Evolutionary conservation across 2,797 vertebrate genomes (phyloP), one percentile per base, ranked within the genome.

Genomic region (Otolemur crassicaudatus): DNA sequence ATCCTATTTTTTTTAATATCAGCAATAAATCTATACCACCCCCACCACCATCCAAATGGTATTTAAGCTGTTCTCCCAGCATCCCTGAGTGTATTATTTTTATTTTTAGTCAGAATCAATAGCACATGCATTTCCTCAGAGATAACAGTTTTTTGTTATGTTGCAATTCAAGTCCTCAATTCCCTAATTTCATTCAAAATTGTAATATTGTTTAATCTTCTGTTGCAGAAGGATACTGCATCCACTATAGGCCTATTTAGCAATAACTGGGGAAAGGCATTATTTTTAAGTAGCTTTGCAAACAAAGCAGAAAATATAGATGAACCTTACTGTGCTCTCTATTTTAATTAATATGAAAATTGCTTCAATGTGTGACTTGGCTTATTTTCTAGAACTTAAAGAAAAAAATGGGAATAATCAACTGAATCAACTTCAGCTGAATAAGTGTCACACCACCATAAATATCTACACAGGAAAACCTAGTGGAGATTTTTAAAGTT

Each of bases 181-280:
- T 97, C 60, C 87, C 40, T 97, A 89, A 88, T 94, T 95, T 97
- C 23, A 61, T 76, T 90, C 1, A 10, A 7, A 96, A 96, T 4
- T 84, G 7, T 29, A 94, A 69, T 90, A 79, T 13, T 97, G 70
- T 94, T 96, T 72, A 95, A 87, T 77, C 72, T 76, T n/a, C 3
- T 34, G 27, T 92, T 94, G 20, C 37, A 70, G 2, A n/a, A 90
- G 4, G 60, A 90, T 10, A 60, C 89, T 89, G 13, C 3, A 80
- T 10, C 13, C 10, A 89, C 46, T 56, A 0, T 16, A 81, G 79
- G 4, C 31, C 34, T 96, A 31, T 19, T 94, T 49, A 94, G 25
- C 56, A 94, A 4, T 22, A 91, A 43, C 27, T 23, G 20, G 17
- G 23, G 5, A 92, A 95, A 5, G 75, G 92, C 60, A 25, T 69